Base-by-base conservation (phyloP, 1,140 invertebrate species). In the Arctopsyche grandis region DNA sequence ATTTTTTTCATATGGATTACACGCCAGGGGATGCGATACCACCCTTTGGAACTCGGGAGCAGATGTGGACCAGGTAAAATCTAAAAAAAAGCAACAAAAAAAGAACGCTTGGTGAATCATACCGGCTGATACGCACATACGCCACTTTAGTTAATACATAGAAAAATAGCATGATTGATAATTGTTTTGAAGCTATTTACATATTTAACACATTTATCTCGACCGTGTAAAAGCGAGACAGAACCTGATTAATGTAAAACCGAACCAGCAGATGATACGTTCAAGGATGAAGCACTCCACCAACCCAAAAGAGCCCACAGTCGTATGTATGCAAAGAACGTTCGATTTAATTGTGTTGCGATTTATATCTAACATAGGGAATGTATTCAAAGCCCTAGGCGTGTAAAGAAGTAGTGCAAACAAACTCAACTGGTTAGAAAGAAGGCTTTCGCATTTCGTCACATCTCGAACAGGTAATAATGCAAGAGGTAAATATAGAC, bases 271-370 rank as follows among this genome's bases (percentile, higher is more conserved):
- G 63, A 66, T 38, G 29, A 38, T 38, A 38, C 7, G 1, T 38
- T 38, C 29, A 38, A 38, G 29, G 29, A 38, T 38, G 29, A n/a
- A 38, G 29, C 29, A 4, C 29, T 38, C 7, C 7, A 38, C 29
- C 22, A 66, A 66, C 63, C 63, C 63, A 66, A 22, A 4, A 22
- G 63, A 66, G 63, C 63, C 63, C 63, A 66, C 63, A 9, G 10
- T n/a, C n/a, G n/a, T n/a, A n/a, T n/a, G 9, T 29, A 19, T 12
- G 63, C 63, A 22, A 66, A 60, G 16, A 52, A 52, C 48, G 48
- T 12, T 52, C 48, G 48, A 52, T 16, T 14, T 12, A 16, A 16
- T 52, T 52, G 48, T 52, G 48, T 14, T 52, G 10, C 48, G 48
- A 52, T 52, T 52, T 14, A n/a, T n/a, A n/a, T n/a, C n/a, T n/a